phyloP scores from a whole-genome alignment of 2,888 invertebrate species.

The Polydrusus tereticollis region DNA sequence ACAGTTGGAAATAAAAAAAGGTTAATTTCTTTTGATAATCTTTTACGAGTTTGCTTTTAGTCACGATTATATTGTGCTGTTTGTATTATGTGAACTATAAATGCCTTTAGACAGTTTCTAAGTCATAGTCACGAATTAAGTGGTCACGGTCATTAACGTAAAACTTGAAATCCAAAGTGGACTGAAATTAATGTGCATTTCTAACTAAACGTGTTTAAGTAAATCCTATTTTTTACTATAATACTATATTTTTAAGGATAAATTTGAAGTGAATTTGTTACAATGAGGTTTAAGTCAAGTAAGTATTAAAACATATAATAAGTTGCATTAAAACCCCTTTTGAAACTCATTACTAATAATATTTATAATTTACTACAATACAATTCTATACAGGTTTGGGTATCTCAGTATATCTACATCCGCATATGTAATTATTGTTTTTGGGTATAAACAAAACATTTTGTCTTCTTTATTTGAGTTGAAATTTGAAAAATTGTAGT shows the following conservation, averaged over 20 bases:
- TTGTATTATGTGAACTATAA: conserved; percentile 1
- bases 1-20: conserved; percentile 11
- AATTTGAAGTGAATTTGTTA: background rate
- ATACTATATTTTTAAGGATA: background rate
- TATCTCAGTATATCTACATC: too few relatives aligned
- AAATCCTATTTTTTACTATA: background rate
- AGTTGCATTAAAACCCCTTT: background rate
- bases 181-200: conserved; percentile 2
- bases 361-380: too few relatives aligned
- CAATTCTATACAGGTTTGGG: too few relatives aligned
- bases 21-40: conserved; percentile 10
- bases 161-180: conserved; percentile 9
- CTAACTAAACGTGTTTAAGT: background rate
- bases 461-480: too few relatives aligned
- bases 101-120: background rate
- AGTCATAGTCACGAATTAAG: conserved; percentile 2
- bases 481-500: too few relatives aligned
- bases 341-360: background rate
- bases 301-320: background rate
- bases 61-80: conserved; percentile 25
- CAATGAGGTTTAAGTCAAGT: conserved; percentile 11
- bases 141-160: conserved; percentile 29
- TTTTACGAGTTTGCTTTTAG: conserved; percentile 27
- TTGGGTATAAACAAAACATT: too few relatives aligned
- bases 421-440: too few relatives aligned